phyloP scores from a whole-genome alignment of 2,113 vertebrate species.

The Micronycteris hirsuta region DNA sequence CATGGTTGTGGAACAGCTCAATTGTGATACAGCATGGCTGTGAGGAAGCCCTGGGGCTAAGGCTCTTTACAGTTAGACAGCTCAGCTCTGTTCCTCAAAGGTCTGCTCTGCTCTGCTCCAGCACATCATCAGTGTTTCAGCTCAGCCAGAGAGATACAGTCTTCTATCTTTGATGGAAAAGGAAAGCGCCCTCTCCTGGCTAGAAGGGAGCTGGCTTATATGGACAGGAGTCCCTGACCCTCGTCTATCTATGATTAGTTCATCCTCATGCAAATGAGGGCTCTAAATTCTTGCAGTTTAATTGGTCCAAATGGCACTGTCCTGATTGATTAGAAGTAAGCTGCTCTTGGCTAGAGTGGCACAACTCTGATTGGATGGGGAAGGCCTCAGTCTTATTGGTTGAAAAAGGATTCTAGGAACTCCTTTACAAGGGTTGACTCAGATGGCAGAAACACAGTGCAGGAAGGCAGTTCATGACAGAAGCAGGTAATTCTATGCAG shows the following conservation, averaged over 20 bases:
- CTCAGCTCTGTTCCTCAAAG: background rate
- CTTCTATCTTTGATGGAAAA: background rate
- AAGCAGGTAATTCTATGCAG: background rate
- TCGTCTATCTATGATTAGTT: background rate
- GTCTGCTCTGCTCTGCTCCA: background rate
- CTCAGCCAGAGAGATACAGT: background rate
- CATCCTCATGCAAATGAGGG: background rate
- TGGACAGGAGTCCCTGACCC: background rate
- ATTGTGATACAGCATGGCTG: background rate
- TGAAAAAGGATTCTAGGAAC: background rate
- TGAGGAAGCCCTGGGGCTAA: background rate
- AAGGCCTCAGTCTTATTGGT: background rate
- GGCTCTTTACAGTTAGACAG: background rate
- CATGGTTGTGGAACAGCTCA: no score
- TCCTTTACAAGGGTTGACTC: background rate
- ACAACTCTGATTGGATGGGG: background rate
- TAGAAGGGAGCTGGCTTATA: background rate
- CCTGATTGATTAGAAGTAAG: background rate
- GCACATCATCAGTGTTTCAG: background rate
- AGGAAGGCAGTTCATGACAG: background rate
- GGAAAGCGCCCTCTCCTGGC: background rate
- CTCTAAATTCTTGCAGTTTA: background rate
- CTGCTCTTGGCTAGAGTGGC: background rate
- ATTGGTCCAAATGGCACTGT: background rate
- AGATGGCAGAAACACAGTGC: background rate